Conservation (phyloP, 2,888 invertebrate genomes). For the Yponomeuta sedellus region DNA sequence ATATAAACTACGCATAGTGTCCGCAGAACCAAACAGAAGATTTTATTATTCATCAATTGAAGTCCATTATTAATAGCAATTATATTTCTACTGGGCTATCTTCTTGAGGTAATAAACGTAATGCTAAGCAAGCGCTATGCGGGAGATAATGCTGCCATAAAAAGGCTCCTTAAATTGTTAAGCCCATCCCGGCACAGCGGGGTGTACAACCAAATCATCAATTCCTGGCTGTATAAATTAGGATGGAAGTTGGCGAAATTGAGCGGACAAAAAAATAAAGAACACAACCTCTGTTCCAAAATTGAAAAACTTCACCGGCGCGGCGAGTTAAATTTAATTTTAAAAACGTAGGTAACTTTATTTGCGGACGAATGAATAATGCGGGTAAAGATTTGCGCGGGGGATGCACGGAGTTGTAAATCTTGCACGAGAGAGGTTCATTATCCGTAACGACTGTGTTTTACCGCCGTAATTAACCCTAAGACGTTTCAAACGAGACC, state of each 20-base stretch:
- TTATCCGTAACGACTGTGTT: slow-evolving; percentile 9
- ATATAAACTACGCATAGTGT: no score
- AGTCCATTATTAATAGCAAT: slow-evolving; percentile 29
- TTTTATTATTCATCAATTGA: no score
- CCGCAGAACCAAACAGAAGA: no score
- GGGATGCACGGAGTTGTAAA: slow-evolving; percentile 4
- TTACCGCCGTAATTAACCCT: slow-evolving; percentile 13
- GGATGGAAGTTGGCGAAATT: slow-evolving; percentile 56
- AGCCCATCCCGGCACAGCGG: slow-evolving; percentile 55
- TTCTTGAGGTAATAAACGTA: slow-evolving; percentile 42
- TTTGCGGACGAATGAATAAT: not conserved
- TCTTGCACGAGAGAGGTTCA: slow-evolving; percentile 8
- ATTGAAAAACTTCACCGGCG: slow-evolving; percentile 68
- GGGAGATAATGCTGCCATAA: slow-evolving; percentile 55
- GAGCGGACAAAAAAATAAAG: slow-evolving; percentile 46
- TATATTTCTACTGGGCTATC: slow-evolving; percentile 27
- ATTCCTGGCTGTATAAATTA: slow-evolving; percentile 62
- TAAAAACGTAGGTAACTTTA: slow-evolving; percentile 7
- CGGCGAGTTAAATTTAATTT: slow-evolving; percentile 18
- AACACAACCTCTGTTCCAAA: slow-evolving; percentile 49
- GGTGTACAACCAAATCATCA: slow-evolving; percentile 67
- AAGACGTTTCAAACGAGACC: slow-evolving; percentile 7
- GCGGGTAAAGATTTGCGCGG: slow-evolving; percentile 3
- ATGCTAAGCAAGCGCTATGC: slow-evolving; percentile 41
- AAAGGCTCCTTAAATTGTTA: slow-evolving; percentile 60